Evolutionary conservation across 2,113 vertebrate species (phyloP), one percentile per base, ranked within the genome.

Genomic region (Colistium nudipinnis): DNA sequence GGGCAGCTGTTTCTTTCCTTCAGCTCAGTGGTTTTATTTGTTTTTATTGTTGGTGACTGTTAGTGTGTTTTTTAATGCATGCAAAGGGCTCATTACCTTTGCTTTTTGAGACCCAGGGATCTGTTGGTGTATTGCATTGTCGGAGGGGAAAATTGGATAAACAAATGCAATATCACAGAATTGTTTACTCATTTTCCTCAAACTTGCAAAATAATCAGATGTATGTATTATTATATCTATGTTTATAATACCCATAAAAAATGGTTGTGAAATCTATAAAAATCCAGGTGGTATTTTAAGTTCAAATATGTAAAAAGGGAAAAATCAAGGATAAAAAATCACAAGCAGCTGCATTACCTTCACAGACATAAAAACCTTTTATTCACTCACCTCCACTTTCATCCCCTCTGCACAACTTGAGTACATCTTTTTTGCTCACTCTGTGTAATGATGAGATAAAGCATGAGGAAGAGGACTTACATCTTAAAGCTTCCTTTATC

Each of bases 1-100:
- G 20, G 11, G 61, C 43, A 56, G 36, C 43, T 57, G 52, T 33
- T 31, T 51, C 28, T 73, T 27, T 24, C 9, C 52, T 16, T 54
- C 33, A 36, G 19, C 39, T 48, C 24, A 30, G 39, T 22, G n/a
- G 39, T 31, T n/a, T 22, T 6, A 51, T 16, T 30, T 14, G 28
- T 39, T 49, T 49, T 28, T 56, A 11, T 52, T 11, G 11, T 56
- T 17, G 7, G 20, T 43, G 49, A 22, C 13, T 64, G 0, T 36
- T 19, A 30, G 14, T 19, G 16, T 25, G 10, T 17, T 17, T 28
- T 20, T 19, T n/a, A 4, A 28, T 30, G 45, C 24, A 39, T 28
- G 24, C 4, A 13, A 2, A 17, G 4, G 28, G 17, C 45, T 52
- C 33, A 49, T 64, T 56, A 17, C 22, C 27, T 47, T 48, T n/a